Conservation (phyloP, 2,113 vertebrate genomes). For the Parotia lawesii region DNA sequence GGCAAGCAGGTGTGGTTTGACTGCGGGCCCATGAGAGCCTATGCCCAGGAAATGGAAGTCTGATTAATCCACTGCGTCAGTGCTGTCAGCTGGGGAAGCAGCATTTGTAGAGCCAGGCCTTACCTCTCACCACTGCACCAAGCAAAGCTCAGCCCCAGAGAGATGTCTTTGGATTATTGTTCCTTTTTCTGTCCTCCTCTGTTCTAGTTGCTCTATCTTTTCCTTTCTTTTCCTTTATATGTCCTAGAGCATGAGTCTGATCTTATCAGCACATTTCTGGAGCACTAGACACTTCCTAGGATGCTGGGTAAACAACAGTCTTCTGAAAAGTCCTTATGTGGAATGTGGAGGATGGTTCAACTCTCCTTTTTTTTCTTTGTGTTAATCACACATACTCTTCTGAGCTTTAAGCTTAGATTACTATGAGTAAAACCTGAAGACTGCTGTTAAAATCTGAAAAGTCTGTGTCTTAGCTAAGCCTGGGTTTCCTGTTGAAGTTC, state of each 20-base stretch:
- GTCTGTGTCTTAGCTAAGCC: not conserved
- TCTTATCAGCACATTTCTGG: not conserved
- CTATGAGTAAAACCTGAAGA: not conserved
- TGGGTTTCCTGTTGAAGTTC: not conserved
- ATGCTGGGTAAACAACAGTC: not conserved
- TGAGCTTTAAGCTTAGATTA: not conserved
- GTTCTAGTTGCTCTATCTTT: not conserved
- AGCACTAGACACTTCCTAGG: not conserved
- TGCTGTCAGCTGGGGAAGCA: not conserved
- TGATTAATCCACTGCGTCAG: not conserved
- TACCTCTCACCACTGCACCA: rapidly evolving
- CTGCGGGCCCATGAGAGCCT: no score
- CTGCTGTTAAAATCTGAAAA: not conserved
- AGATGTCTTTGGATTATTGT: not conserved
- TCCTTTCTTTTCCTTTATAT: not conserved
- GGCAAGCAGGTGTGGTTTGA: not conserved
- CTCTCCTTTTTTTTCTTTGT: no score
- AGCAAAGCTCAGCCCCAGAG: not conserved
- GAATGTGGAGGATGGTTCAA: not conserved
- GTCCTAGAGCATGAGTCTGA: not conserved
- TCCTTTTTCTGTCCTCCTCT: not conserved
- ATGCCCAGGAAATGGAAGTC: not conserved
- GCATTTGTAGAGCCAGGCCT: not conserved
- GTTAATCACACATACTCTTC: not conserved
- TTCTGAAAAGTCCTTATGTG: not conserved